Evolutionary conservation across 2,888 invertebrate species (phyloP).

Genomic region (Pyrrhopygopsis socrates): DNA sequence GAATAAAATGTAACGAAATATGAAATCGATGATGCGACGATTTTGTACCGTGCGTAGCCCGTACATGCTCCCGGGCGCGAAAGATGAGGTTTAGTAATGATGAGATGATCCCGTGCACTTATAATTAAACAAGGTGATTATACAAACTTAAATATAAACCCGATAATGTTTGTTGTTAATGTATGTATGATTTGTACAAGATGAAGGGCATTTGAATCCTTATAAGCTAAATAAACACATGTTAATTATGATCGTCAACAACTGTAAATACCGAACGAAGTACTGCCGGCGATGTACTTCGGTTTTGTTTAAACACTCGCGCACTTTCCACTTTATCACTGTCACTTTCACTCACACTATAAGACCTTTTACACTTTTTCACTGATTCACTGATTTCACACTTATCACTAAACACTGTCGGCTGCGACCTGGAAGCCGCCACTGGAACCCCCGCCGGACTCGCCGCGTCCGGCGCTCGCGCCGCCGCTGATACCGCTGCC

Average conservation of each 20-base stretch:
- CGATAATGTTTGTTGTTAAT: background rate
- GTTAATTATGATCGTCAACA: background rate
- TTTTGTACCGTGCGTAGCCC: slow-evolving; percentile 24
- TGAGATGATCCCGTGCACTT: background rate
- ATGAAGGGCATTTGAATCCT: no score
- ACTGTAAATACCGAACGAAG: background rate
- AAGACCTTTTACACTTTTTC: background rate
- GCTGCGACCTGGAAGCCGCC: no score
- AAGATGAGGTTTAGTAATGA: background rate
- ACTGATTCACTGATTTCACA: background rate
- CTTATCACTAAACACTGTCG: no score
- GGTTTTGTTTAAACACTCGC: background rate
- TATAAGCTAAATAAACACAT: background rate
- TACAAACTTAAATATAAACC: no score
- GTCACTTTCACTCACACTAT: background rate
- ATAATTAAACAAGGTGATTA: background rate
- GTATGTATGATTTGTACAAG: no score
- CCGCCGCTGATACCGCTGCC: no score
- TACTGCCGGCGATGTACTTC: background rate
- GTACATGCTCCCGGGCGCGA: slow-evolving; percentile 39
- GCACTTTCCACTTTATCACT: background rate
- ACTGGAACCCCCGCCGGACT: no score
- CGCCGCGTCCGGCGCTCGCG: no score
- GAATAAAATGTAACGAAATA: background rate
- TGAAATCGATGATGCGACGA: background rate